Evolutionary conservation across 2,888 invertebrate species (phyloP).

Genomic region (Abscondita cerata): DNA sequence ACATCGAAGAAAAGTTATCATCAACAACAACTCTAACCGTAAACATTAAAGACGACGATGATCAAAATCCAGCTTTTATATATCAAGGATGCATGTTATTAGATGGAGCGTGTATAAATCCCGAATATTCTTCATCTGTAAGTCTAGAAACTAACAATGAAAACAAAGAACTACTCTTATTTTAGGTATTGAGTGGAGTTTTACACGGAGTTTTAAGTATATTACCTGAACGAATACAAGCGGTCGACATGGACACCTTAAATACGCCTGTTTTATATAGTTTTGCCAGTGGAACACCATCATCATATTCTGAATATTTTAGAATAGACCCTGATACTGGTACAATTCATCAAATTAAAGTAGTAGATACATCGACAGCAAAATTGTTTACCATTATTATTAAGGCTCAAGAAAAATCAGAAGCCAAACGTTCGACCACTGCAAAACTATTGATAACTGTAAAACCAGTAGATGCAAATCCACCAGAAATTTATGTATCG

Average conservation of each 20-base stretch:
- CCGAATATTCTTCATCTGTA: constrained; percentile 84
- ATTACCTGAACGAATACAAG: constrained; percentile 87
- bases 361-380: constrained; percentile 79
- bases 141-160: constrained; percentile 54
- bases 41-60: constrained; percentile 87
- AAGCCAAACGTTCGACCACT: constrained; percentile 79
- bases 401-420: constrained; percentile 83
- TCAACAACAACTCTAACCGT: constrained; percentile 87
- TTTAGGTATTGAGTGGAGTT: constrained; percentile 80
- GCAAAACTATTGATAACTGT: constrained; percentile 84
- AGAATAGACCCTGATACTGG: constrained; percentile 82
- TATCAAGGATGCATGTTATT: constrained; percentile 84
- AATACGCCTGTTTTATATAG: constrained; percentile 83
- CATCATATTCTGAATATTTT: constrained; percentile 80
- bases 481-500: constrained; percentile 77
- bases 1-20: constrained; percentile 76
- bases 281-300: constrained; percentile 81
- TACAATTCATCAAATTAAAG: constrained; percentile 78
- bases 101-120: constrained; percentile 86
- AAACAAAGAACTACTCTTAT: too few relatives aligned
- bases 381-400: constrained; percentile 83
- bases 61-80: constrained; percentile 89
- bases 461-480: constrained; percentile 85
- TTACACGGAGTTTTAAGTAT: constrained; percentile 84
- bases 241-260: constrained; percentile 88